phyloP scores from a whole-genome alignment of 2,888 invertebrate genomes.

The Oligia latruncula region DNA sequence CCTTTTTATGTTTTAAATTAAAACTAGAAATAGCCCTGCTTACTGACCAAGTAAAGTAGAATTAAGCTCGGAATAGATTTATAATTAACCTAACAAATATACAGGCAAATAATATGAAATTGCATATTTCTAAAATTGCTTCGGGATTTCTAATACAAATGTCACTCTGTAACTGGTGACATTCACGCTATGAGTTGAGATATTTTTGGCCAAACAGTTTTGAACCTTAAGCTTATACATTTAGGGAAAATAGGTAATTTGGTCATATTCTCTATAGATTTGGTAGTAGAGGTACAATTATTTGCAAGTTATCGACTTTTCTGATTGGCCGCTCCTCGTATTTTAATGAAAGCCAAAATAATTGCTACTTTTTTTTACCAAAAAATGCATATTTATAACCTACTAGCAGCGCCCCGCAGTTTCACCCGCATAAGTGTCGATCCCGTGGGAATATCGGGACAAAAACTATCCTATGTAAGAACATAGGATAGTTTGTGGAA shows the following conservation, averaged over 20 bases:
- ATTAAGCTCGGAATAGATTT: conserved; percentile 37
- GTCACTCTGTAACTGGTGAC: conserved; percentile 49
- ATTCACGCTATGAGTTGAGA: conserved; percentile 9
- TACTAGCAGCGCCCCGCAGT: too few species aligned
- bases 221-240: rapidly evolving
- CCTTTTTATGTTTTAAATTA: conserved; percentile 19
- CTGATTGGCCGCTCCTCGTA: conserved; percentile 39
- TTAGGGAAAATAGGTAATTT: background rate
- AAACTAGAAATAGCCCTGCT: conserved; percentile 24
- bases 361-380: conserved; percentile 28
- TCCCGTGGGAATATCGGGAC: too few species aligned
- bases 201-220: background rate
- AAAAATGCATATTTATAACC: background rate
- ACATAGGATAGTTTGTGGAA: too few species aligned
- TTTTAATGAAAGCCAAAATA: conserved; percentile 55
- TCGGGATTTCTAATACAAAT: conserved; percentile 49
- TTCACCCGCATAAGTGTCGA: too few species aligned
- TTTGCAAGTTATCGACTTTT: conserved; percentile 52
- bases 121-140: conserved; percentile 40
- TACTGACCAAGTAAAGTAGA: conserved; percentile 44
- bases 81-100: conserved; percentile 33
- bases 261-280: background rate
- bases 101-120: conserved; percentile 13
- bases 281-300: conserved; percentile 38
- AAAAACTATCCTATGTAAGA: too few species aligned